Percentiles rank a stretch among this genome's conserved stretches.
Conservation (phyloP, 2,797 vertebrate species). For the Bryconaethiops microstoma region DNA sequence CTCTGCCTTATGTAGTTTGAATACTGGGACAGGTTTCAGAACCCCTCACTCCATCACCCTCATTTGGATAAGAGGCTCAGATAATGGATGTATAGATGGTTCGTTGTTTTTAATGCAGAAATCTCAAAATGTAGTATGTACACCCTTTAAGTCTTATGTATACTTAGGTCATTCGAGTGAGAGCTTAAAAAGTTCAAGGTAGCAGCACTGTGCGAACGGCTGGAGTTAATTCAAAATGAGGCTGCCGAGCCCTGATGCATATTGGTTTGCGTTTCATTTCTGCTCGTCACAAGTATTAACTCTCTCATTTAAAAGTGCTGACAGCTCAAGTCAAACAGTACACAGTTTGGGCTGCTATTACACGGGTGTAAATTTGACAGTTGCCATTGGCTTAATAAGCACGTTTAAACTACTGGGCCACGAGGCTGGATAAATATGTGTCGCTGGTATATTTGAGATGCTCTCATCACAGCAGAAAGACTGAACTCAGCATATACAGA, state of each 20-base stretch:
- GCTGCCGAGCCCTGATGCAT: conserved; percentile 36
- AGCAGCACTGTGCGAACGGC: conserved; percentile 28
- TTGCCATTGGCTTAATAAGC: conserved; percentile 74
- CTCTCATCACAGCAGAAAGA: conserved; percentile 68
- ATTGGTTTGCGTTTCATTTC: conserved; percentile 50
- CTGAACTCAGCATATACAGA: conserved; percentile 66
- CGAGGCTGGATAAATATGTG: conserved; percentile 68
- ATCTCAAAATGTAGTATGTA: neutral
- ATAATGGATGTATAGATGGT: too few relatives aligned
- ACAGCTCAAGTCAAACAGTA: conserved; percentile 76
- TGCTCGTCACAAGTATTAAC: conserved; percentile 34
- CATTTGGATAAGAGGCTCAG: too few relatives aligned
- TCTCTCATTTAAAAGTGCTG: conserved; percentile 76
- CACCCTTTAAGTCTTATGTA: conserved; percentile 38
- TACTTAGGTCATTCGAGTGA: conserved; percentile 43
- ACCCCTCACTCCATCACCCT: too few relatives aligned
- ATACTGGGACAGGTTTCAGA: too few relatives aligned
- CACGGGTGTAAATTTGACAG: conserved; percentile 82
- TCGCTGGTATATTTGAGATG: conserved; percentile 71
- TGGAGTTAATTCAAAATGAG: conserved; percentile 46
- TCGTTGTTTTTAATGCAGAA: too few relatives aligned
- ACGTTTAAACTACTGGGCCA: conserved; percentile 77
- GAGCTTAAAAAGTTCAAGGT: conserved; percentile 36
- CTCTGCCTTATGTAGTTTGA: too few relatives aligned
- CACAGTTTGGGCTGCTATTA: conserved; percentile 81